Evolutionary conservation across 2,797 vertebrate genomes (phyloP).

Genomic region (Anolis apletophallus): DNA sequence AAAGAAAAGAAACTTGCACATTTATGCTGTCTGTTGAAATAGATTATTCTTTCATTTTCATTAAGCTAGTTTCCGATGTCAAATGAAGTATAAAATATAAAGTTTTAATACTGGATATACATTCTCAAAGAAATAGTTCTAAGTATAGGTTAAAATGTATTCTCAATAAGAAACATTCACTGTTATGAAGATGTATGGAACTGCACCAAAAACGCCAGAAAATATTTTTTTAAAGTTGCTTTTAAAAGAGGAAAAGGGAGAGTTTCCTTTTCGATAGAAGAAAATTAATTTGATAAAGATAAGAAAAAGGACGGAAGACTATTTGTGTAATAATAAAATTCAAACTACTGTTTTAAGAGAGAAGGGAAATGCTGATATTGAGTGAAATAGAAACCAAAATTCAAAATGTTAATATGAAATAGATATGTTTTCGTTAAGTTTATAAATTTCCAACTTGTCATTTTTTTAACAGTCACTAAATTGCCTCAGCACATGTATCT

Average conservation of each 20-base stretch:
- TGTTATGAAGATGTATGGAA: not conserved
- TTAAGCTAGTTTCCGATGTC: not conserved
- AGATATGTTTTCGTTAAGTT: too few species aligned
- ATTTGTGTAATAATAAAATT: not conserved
- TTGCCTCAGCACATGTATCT: not conserved
- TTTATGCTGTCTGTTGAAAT: not conserved
- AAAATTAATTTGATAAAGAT: not conserved
- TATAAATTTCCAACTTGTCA: not conserved
- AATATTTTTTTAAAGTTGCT: not conserved
- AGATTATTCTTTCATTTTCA: not conserved
- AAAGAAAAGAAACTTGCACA: not conserved
- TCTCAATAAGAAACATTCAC: not conserved
- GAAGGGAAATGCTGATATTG: accelerated
- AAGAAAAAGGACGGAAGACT: not conserved
- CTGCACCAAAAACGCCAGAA: not conserved
- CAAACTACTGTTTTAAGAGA: not conserved
- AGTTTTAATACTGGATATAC: not conserved
- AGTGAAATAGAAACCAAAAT: not conserved
- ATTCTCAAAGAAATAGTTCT: not conserved
- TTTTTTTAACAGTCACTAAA: not conserved
- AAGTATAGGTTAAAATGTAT: not conserved
- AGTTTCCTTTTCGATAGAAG: accelerated
- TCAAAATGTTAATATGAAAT: not conserved
- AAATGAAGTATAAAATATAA: not conserved
- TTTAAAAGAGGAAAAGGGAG: accelerated